Conservation (phyloP, 1,140 invertebrate genomes). For the Delia radicum region DNA sequence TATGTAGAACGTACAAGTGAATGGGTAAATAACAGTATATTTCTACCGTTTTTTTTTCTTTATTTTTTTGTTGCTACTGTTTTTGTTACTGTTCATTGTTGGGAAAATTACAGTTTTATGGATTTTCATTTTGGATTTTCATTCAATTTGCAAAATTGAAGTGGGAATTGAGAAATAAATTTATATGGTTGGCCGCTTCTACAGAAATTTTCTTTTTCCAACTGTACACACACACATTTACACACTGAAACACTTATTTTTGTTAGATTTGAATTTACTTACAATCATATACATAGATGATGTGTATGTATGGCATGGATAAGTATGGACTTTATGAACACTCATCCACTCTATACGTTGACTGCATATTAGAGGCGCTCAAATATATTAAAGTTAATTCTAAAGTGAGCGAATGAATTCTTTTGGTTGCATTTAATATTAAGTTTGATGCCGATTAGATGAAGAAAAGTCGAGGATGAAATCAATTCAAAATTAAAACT, state of each 20-base stretch:
- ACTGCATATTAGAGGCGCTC: too few relatives aligned
- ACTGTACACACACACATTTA: constrained; percentile 23
- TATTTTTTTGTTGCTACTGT: background rate
- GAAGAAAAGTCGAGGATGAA: too few relatives aligned
- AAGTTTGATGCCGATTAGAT: too few relatives aligned
- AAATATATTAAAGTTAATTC: too few relatives aligned
- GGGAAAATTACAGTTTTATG: constrained; percentile 25
- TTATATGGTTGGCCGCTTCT: constrained; percentile 33
- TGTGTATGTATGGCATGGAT: constrained; percentile 9
- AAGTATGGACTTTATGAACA: too few relatives aligned
- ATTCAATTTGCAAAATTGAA: constrained; percentile 56
- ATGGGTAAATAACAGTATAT: constrained; percentile 2
- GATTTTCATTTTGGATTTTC: constrained; percentile 47
- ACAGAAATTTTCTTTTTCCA: constrained; percentile 13
- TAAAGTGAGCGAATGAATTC: too few relatives aligned
- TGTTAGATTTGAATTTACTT: background rate
- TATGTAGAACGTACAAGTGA: constrained; percentile 11
- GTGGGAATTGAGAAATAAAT: constrained; percentile 56
- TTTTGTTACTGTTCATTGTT: background rate
- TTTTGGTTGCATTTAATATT: too few relatives aligned
- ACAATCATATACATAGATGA: background rate
- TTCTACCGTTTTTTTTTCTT: background rate
- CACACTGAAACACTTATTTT: constrained; percentile 23
- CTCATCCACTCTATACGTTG: too few relatives aligned
- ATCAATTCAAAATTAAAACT: too few relatives aligned